These are phyloP conservation scores for Rhagonycha lutea DNA, from an alignment of 2,888 invertebrate species.

Conservation along the genomic window DNA sequence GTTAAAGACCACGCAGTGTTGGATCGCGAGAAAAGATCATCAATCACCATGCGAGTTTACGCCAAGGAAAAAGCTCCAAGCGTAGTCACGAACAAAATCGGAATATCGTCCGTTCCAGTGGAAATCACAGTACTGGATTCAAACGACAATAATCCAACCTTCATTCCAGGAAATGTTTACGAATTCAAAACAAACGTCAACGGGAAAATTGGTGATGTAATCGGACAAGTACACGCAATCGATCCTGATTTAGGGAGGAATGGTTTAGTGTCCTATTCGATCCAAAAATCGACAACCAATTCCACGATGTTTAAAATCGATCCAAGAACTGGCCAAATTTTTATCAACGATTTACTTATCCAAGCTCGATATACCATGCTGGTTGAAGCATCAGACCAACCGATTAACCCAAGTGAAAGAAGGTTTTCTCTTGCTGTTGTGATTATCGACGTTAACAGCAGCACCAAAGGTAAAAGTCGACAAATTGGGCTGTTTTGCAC, in stretches of 20 bases:
- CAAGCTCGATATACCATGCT: conserved; percentile 80
- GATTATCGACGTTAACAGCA: conserved; percentile 72
- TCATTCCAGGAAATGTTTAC: conserved; percentile 82
- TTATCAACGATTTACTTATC: conserved; percentile 64
- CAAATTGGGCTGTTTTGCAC: not conserved
- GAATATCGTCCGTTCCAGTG: conserved; percentile 67
- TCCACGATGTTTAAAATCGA: conserved; percentile 74
- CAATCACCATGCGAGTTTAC: conserved; percentile 74
- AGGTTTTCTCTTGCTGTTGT: conserved; percentile 84
- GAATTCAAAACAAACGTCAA: conserved; percentile 74
- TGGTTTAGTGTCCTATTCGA: conserved; percentile 66
- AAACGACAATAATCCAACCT: conserved; percentile 89
- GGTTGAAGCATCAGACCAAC: conserved; percentile 83
- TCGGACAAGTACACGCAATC: conserved; percentile 79
- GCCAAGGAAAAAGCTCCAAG: conserved; percentile 78
- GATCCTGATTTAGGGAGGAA: conserved; percentile 82
- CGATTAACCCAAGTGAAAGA: conserved; percentile 80
- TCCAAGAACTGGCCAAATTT: conserved; percentile 70
- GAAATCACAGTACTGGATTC: conserved; percentile 85
- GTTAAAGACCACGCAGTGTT: conserved; percentile 67
- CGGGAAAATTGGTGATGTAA: conserved; percentile 68
- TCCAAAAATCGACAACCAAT: conserved; percentile 45
- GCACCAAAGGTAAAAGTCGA: conserved; percentile 46
- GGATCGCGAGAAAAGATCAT: conserved; percentile 77
- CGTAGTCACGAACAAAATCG: conserved; percentile 62